Percentiles rank a stretch among this genome's conserved stretches.
phyloP scores from a whole-genome alignment of 1,140 invertebrate species.

The Bombyx mandarina region DNA sequence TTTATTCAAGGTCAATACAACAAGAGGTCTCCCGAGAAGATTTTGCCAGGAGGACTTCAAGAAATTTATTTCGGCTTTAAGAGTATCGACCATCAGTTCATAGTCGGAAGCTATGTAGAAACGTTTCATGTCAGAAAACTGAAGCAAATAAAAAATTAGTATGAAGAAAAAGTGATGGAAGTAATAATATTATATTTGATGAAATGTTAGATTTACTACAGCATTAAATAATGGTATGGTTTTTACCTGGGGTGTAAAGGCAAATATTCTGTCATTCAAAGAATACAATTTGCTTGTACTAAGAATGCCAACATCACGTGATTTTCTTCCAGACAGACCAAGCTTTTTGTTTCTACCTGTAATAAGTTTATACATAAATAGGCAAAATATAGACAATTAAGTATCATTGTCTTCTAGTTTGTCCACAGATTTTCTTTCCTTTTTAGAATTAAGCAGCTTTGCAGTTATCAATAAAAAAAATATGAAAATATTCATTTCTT shows the following conservation, averaged over 20 bases:
- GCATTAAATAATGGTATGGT: background rate
- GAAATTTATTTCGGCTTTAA: constrained; percentile 96
- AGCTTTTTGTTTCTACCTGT: constrained; percentile 92
- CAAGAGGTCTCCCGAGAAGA: constrained; percentile 90
- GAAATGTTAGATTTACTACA: constrained; percentile 3
- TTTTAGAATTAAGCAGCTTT: too few relatives aligned
- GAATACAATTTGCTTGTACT: constrained; percentile 99
- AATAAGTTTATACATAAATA: constrained; percentile 20
- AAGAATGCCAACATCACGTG: constrained; percentile 95
- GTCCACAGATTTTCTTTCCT: too few relatives aligned
- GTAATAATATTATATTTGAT: constrained; percentile 3
- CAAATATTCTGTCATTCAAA: constrained; percentile 95
- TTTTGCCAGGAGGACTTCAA: constrained; percentile 96
- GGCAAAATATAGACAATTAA: background rate
- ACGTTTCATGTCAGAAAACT: constrained; percentile 96
- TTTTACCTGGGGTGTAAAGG: constrained; percentile 97
- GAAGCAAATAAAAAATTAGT: constrained; percentile 46
- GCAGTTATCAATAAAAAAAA: too few relatives aligned
- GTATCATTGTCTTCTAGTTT: too few relatives aligned
- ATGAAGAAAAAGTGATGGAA: constrained; percentile 1
- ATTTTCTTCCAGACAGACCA: constrained; percentile 92
- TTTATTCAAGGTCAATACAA: constrained; percentile 90
- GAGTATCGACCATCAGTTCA: constrained; percentile 96
- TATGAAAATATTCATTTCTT: too few relatives aligned
- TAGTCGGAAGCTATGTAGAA: constrained; percentile 98